Conservation (phyloP, 1,140 invertebrate genomes). For the Scaptodrosophila lebanonensis region DNA sequence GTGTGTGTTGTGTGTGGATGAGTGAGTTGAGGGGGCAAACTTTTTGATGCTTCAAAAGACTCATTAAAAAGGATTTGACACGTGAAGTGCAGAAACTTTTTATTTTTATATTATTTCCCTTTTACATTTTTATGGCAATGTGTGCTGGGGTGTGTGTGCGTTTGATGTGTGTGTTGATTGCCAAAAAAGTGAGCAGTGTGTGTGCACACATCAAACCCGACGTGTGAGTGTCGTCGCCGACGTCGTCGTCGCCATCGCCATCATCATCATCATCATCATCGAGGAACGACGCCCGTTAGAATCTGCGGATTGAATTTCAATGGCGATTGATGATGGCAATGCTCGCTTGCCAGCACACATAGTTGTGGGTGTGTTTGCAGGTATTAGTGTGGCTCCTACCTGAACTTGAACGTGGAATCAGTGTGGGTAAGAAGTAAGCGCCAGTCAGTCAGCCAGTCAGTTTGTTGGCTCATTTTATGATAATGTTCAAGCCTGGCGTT, state of each 20-base stretch:
- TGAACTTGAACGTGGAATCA: conserved; percentile 30
- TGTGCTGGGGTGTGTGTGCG: conserved; percentile 48
- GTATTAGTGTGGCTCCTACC: conserved; percentile 27
- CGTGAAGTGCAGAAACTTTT: conserved; percentile 74
- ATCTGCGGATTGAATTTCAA: conserved; percentile 74
- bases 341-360: conserved; percentile 5
- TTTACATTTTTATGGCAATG: conserved; percentile 76
- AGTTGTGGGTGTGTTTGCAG: conserved; percentile 3
- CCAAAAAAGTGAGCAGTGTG: conserved; percentile 30
- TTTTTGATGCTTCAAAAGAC: conserved; percentile 76
- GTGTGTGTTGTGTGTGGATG: neutral
- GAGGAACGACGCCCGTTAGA: conserved; percentile 35
- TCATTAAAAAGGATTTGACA: conserved; percentile 77
- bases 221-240: conserved; percentile 45
- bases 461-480: conserved; percentile 64
- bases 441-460: conserved; percentile 21
- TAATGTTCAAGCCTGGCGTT: conserved; percentile 70
- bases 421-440: conserved; percentile 36
- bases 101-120: conserved; percentile 76
- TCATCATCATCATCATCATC: too few species aligned
- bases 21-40: conserved; percentile 41
- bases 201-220: conserved; percentile 44
- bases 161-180: conserved; percentile 68
- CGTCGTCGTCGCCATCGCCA: conserved; percentile 9
- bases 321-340: conserved; percentile 64